phyloP scores from a whole-genome alignment of 2,888 invertebrate species.

The Melanargia galathea region DNA sequence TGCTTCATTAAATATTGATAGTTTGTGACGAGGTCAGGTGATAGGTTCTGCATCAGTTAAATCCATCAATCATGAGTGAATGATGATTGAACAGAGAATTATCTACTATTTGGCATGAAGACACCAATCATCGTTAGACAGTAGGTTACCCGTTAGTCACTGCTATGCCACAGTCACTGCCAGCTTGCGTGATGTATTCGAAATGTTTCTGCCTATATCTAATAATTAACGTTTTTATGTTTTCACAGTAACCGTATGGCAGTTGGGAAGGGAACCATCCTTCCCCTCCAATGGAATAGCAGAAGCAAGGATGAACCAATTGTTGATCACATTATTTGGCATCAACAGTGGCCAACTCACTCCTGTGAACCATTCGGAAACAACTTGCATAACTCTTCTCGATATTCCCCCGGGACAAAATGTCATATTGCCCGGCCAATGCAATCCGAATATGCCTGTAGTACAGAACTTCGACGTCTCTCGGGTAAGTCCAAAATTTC shows the following conservation, averaged over 20 bases:
- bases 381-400: constrained; percentile 58
- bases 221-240: not conserved
- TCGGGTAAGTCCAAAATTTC: constrained; percentile 46
- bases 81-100: too few relatives aligned
- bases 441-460: constrained; percentile 53
- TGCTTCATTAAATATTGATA: too few relatives aligned
- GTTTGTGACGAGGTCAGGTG: too few relatives aligned
- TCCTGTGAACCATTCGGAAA: constrained; percentile 50
- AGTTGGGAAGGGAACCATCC: constrained; percentile 48
- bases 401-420: constrained; percentile 53
- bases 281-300: constrained; percentile 44
- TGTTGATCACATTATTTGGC: constrained; percentile 45
- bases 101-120: too few relatives aligned
- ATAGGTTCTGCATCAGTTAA: too few relatives aligned
- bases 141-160: too few relatives aligned
- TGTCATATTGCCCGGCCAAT: constrained; percentile 62
- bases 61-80: too few relatives aligned
- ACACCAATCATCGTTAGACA: too few relatives aligned
- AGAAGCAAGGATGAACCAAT: constrained; percentile 47
- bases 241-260: constrained; percentile 63
- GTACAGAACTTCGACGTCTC: constrained; percentile 54
- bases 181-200: too few relatives aligned
- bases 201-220: too few relatives aligned
- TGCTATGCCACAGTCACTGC: too few relatives aligned
- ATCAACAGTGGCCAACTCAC: constrained; percentile 46